Conservation (phyloP, 92 coral and sea anemone genomes). For the Epizoanthus scotinus region DNA sequence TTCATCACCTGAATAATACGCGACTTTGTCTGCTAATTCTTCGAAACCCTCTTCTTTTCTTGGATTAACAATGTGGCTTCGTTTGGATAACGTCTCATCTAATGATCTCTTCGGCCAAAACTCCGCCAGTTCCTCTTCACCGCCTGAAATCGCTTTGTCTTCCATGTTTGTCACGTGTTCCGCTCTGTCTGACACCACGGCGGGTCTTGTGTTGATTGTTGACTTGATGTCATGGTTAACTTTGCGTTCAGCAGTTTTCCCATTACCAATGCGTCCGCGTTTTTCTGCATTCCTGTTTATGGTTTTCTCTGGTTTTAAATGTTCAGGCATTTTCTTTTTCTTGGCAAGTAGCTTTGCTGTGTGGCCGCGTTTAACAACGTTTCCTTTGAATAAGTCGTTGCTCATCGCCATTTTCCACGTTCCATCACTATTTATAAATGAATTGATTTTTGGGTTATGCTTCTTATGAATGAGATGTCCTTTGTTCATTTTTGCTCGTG, state of each 20-base stretch:
- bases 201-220: not conserved
- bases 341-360: not conserved
- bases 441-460: not conserved
- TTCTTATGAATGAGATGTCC: not conserved
- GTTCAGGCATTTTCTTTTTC: not conserved
- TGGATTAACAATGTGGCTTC: constrained; percentile 21
- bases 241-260: not conserved
- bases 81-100: constrained; percentile 16
- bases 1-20: not conserved
- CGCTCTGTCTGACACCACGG: not conserved
- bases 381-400: not conserved
- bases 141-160: constrained; percentile 40
- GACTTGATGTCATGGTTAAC: not conserved
- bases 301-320: not conserved
- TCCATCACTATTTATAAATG: not conserved
- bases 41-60: not conserved
- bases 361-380: not conserved
- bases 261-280: not conserved
- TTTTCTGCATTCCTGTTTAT: not conserved
- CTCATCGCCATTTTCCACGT: not conserved
- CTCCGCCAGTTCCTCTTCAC: constrained; percentile 39
- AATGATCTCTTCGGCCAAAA: constrained; percentile 29
- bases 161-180: not conserved
- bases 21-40: not conserved
- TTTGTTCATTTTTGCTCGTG: not conserved